Conservation (phyloP, 2,113 vertebrate genomes). For the Glaucomys volans region DNA sequence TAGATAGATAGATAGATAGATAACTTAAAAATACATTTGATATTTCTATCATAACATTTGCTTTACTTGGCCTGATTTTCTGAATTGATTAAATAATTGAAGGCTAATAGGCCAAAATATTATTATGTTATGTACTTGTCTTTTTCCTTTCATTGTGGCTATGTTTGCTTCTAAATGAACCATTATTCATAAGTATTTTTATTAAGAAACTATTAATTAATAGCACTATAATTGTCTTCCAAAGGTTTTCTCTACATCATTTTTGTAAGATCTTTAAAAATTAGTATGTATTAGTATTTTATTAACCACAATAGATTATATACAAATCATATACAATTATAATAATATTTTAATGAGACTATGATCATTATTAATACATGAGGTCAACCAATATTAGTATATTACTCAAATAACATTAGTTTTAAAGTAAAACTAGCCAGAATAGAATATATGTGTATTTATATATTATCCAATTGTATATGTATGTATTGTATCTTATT, state of each 20-base stretch:
- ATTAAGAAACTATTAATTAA: neutral
- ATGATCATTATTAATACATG: neutral
- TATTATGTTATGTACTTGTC: neutral
- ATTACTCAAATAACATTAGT: neutral
- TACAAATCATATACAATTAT: neutral
- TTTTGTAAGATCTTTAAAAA: slow-evolving; percentile 1
- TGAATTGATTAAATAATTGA: slow-evolving; percentile 14
- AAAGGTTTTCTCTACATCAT: neutral
- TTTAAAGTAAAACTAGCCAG: neutral
- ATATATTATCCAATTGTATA: neutral
- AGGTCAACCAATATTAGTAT: neutral
- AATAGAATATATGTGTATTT: neutral
- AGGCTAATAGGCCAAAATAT: neutral
- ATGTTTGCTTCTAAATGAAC: neutral
- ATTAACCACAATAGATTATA: neutral
- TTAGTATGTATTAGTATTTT: neutral
- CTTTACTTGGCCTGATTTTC: slow-evolving; percentile 29
- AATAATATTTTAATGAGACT: neutral
- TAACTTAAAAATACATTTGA: neutral
- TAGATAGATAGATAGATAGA: too few relatives aligned
- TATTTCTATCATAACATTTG: neutral
- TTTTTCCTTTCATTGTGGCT: neutral
- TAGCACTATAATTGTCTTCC: neutral
- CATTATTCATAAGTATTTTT: neutral
- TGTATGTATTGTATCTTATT: neutral